Percentiles rank a stretch among this genome's conserved stretches.
These are phyloP conservation scores for Orestias chungarensis DNA, from an alignment of 2,797 vertebrate species.

Conservation along the genomic window DNA sequence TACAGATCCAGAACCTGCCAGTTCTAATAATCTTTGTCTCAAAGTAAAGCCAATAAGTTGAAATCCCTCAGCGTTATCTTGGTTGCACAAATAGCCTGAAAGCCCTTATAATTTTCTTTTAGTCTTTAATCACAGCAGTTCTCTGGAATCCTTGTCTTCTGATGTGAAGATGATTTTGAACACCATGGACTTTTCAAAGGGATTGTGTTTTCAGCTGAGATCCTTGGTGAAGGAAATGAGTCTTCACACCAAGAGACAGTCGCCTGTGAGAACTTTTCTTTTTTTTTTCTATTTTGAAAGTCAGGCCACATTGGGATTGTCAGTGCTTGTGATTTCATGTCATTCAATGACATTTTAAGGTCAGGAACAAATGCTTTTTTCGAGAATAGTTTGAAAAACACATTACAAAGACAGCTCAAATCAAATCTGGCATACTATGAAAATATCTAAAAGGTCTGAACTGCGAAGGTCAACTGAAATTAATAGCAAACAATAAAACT, in stretches of 20 bases:
- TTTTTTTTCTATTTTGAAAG: conserved; percentile 31
- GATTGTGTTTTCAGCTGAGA: conserved; percentile 37
- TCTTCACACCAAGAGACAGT: conserved; percentile 57
- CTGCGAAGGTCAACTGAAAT: conserved; percentile 56
- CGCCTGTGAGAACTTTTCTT: conserved; percentile 4
- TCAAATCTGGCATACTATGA: conserved; percentile 66
- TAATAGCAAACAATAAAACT: conserved; percentile 25
- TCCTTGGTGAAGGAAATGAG: conserved; percentile 42
- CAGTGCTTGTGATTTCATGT: conserved; percentile 71
- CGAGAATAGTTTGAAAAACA: conserved; percentile 47
- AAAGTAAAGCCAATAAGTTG: conserved; percentile 26
- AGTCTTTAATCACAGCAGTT: conserved; percentile 15
- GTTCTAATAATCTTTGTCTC: not conserved
- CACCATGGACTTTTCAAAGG: conserved; percentile 60
- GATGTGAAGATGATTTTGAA: conserved; percentile 54
- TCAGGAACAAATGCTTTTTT: conserved; percentile 52
- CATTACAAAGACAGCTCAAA: conserved; percentile 59
- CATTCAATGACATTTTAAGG: conserved; percentile 66
- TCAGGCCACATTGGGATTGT: conserved; percentile 57
- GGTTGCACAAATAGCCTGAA: conserved; percentile 28
- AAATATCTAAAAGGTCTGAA: conserved; percentile 53
- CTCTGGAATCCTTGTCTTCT: conserved; percentile 36
- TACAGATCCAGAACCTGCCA: not conserved
- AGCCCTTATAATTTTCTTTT: conserved; percentile 21
- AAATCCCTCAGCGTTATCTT: conserved; percentile 29